Base-by-base conservation (phyloP, 2,113 vertebrate species). In the Nerophis lumbriciformis region DNA sequence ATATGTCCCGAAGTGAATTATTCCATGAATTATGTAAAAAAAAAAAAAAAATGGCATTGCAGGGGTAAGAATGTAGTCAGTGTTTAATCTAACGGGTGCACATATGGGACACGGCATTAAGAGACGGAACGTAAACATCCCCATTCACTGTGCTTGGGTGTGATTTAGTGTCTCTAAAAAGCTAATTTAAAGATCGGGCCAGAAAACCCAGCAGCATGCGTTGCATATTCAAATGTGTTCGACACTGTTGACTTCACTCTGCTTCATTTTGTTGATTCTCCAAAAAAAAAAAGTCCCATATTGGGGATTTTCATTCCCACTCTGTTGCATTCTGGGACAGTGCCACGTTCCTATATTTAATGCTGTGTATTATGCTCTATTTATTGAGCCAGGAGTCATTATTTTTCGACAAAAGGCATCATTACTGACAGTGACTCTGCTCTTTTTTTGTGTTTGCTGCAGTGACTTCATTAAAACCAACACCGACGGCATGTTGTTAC, bases 1-100 rank as follows among this genome's bases (percentile, higher is more conserved):
- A 67, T 68, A 71, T 53, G 63, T 71, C 59, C 0, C 72, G 63
- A 68, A 53, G 38, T 65, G n/a, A 73, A 73, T 62, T 35, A 60
- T 49, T 61, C 39, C 37, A 50, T 71, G 61, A 79, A 69, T 73
- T 57, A 72, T 70, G 21, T 4, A 65, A 19, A 19, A 19, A 71
- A 64, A 59, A 10, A 65, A 19, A 19, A 19, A 71, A 64, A 59
- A 10, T 10, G 37, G 50, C 42, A 51, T 19, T 10, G 11, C 42
- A 2, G 44, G 28, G 47, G 63, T 13, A 55, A 62, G 64, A 76
- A 82, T 69, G 71, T 42, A 72, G n/a, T 38, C 60, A 38, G 10
- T 45, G 55, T 57, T 44, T 13, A 44, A 58, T 53, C 11, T 63
- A n/a, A 59, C 63, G 36, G 47, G 15, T 0, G 3, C 37, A 55